A percentile compares a stretch with the other conserved stretches of the same genome.
Evolutionary conservation across 2,888 invertebrate genomes (phyloP).

Genomic region (Oegoconia quadripuncta): DNA sequence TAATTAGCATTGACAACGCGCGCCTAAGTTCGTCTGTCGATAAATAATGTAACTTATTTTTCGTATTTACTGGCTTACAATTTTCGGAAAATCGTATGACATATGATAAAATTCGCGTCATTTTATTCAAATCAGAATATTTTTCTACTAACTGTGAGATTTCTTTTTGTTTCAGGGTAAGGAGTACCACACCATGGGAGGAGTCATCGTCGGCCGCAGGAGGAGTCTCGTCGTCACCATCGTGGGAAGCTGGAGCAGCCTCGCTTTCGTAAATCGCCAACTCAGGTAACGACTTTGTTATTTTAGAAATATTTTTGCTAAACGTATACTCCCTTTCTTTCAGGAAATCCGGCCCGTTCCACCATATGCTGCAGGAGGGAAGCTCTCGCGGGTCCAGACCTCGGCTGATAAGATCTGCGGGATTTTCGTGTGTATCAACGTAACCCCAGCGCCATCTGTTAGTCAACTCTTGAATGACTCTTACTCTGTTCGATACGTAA

Average conservation of each 20-base stretch:
- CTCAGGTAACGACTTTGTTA: constrained; percentile 5
- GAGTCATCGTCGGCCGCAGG: too few relatives aligned
- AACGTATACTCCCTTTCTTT: constrained; percentile 4
- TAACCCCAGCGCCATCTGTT: constrained; percentile 13
- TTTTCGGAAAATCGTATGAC: constrained; percentile 15
- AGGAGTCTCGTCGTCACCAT: too few relatives aligned
- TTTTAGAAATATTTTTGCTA: not conserved
- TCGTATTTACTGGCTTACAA: constrained; percentile 8
- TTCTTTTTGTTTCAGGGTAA: not conserved
- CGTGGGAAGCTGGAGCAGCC: too few relatives aligned
- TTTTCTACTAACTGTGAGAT: constrained; percentile 4
- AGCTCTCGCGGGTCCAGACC: constrained; percentile 12
- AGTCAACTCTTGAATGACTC: constrained; percentile 8
- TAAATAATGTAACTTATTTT: too few relatives aligned
- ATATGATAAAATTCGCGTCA: constrained; percentile 15
- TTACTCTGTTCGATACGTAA: constrained; percentile 19
- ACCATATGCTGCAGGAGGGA: constrained; percentile 6
- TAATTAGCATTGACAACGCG: constrained; percentile 10
- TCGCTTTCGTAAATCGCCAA: too few relatives aligned
- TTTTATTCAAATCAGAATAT: constrained; percentile 19
- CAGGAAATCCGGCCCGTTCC: constrained; percentile 4
- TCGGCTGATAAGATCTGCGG: constrained; percentile 13
- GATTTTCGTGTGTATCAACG: constrained; percentile 12
- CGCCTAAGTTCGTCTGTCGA: too few relatives aligned
- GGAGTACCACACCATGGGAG: not conserved